Evolutionary conservation across 2,797 vertebrate genomes (phyloP).

Genomic region (Alectoris magna): DNA sequence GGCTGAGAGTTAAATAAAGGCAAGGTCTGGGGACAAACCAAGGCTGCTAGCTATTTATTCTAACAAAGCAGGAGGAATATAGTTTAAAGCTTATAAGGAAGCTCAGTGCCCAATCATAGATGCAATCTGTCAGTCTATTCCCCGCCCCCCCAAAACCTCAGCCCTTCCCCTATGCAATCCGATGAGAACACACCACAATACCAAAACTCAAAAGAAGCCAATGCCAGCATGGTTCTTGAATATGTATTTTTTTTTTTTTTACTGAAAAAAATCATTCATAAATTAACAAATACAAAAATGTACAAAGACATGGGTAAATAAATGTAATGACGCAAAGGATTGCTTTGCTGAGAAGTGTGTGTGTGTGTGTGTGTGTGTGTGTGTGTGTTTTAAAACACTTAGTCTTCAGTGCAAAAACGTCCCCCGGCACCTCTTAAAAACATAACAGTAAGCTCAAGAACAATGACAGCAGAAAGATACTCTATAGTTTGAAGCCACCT

Average conservation of each 20-base stretch:
- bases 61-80: background rate
- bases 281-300: conserved; percentile 90
- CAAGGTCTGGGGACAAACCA: conserved; percentile 26
- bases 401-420: conserved; percentile 86
- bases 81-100: conserved; percentile 39
- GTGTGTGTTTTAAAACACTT: conserved; percentile 80
- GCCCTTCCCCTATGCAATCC: too few species aligned
- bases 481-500: conserved; percentile 52
- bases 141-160: background rate
- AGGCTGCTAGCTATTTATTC: conserved; percentile 61
- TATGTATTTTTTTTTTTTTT: conserved; percentile 82
- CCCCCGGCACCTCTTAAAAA: conserved; percentile 82
- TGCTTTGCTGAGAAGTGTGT: conserved; percentile 82
- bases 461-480: conserved; percentile 53
- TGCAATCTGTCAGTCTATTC: background rate
- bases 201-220: background rate
- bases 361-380: conserved; percentile 48
- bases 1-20: conserved; percentile 51
- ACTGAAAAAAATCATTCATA: conserved; percentile 89
- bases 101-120: background rate
- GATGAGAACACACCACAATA: background rate
- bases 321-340: conserved; percentile 83
- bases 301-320: conserved; percentile 87
- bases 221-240: conserved; percentile 72
- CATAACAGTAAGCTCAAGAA: conserved; percentile 78